Percentiles rank a stretch among this genome's conserved stretches.
Conservation (phyloP, 2,888 invertebrate species). For the Agelastica alni region DNA sequence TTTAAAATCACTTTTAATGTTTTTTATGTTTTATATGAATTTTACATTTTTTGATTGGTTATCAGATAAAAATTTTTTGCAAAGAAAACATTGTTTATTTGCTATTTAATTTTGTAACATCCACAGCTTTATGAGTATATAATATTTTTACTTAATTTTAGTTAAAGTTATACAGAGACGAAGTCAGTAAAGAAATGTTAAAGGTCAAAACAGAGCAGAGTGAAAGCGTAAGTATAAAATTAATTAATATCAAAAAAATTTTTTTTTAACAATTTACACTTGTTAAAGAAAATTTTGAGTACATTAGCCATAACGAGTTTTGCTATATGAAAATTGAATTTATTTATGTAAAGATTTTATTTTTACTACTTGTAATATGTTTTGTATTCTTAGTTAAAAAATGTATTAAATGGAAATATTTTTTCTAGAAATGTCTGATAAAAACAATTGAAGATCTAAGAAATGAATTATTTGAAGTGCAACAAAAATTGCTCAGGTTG, state of each 20-base stretch:
- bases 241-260: too few relatives aligned
- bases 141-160: constrained; percentile 49
- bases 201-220: constrained; percentile 61
- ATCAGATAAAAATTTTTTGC: background rate
- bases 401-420: too few relatives aligned
- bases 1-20: constrained; percentile 5
- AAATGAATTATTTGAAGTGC: constrained; percentile 41
- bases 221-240: constrained; percentile 60
- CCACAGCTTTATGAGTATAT: too few relatives aligned
- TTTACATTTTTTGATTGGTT: background rate
- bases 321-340: too few relatives aligned
- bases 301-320: too few relatives aligned
- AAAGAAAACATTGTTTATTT: background rate
- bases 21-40: background rate
- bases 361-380: too few relatives aligned
- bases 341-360: too few relatives aligned
- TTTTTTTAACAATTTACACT: too few relatives aligned
- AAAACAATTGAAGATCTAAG: constrained; percentile 40
- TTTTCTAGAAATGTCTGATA: constrained; percentile 36
- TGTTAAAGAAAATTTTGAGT: too few relatives aligned
- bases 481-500: constrained; percentile 40
- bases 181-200: constrained; percentile 64
- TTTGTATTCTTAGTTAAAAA: too few relatives aligned
- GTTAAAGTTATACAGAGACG: constrained; percentile 67
- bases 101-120: too few relatives aligned